phyloP scores from a whole-genome alignment of 30 jellyfish, hydroid and myxozoan species.

The Chrysaora quinquecirrha region DNA sequence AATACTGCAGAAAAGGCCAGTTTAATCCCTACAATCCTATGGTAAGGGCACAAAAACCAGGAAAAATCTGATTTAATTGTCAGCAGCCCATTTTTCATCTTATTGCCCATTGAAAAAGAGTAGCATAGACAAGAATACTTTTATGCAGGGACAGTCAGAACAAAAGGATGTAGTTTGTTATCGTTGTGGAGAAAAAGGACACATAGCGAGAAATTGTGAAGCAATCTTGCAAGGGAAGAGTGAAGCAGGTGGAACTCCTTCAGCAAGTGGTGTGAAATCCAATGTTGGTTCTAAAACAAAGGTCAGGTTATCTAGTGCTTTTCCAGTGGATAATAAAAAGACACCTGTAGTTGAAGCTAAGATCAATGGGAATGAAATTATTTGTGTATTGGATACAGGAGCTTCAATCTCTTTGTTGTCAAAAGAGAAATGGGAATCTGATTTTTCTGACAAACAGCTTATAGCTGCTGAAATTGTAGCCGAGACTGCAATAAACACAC shows the following conservation, averaged over 20 bases:
- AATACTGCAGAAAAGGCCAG: too few species aligned
- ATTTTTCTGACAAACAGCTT: constrained; percentile 16
- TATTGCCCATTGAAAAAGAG: constrained; percentile 10
- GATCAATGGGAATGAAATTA: constrained; percentile 22
- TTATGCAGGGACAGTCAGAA: too few species aligned
- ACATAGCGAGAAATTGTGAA: too few species aligned
- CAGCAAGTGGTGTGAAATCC: too few species aligned
- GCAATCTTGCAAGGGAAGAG: too few species aligned
- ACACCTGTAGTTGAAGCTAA: constrained; percentile 26
- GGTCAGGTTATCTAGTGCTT: constrained; percentile 3
- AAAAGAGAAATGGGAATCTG: constrained; percentile 41
- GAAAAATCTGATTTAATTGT: constrained; percentile 7
- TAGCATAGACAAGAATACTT: too few species aligned
- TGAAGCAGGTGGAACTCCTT: background rate
- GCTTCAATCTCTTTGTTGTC: constrained; percentile 21
- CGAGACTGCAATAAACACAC: constrained; percentile 34
- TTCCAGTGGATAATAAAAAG: constrained; percentile 36
- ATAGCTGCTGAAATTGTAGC: constrained; percentile 25
- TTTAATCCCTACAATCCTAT: constrained; percentile 1
- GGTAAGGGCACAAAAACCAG: background rate
- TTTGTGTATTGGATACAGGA: constrained; percentile 28
- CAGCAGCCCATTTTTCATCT: constrained; percentile 19
- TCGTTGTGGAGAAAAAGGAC: too few species aligned
- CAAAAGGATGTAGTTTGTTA: too few species aligned
- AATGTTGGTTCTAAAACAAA: background rate